Conservation (phyloP, 2,797 vertebrate genomes). For the Gambelia wislizenii region DNA sequence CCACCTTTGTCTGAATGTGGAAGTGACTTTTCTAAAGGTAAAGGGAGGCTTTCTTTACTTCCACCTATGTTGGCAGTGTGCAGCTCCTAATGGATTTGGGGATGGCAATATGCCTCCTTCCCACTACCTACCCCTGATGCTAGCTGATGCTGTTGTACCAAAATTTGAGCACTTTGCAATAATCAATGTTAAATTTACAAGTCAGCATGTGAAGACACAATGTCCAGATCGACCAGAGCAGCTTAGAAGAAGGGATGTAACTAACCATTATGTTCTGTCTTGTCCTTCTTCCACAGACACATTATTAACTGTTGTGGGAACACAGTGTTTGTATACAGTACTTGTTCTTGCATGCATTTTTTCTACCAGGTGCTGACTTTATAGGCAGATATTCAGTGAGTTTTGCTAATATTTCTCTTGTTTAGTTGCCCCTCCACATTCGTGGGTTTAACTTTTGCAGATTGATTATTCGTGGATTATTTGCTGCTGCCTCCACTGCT, state of each 20-base stretch:
- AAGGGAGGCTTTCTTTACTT: neutral
- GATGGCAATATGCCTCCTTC: neutral
- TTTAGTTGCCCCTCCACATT: too few relatives aligned
- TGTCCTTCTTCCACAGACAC: slow-evolving; percentile 1
- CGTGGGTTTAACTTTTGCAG: too few relatives aligned
- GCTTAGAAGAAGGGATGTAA: slow-evolving; percentile 53
- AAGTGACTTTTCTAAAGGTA: neutral
- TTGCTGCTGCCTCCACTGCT: too few relatives aligned
- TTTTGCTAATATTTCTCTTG: neutral
- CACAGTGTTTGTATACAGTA: neutral
- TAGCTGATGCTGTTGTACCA: slow-evolving; percentile 11
- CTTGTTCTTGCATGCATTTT: neutral
- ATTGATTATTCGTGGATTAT: too few relatives aligned
- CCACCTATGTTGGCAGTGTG: neutral
- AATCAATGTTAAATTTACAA: slow-evolving; percentile 47
- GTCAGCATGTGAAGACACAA: slow-evolving; percentile 38
- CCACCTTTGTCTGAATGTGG: neutral
- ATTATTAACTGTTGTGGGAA: slow-evolving; percentile 29
- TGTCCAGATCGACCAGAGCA: slow-evolving; percentile 66
- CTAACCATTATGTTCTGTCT: slow-evolving; percentile 63
- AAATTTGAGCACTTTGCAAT: slow-evolving; percentile 48
- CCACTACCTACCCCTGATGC: neutral
- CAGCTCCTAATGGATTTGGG: neutral
- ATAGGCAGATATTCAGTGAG: neutral
- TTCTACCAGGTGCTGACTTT: neutral